phyloP scores from a whole-genome alignment of 2,113 vertebrate species.

The Brachyhypopomus occidentalis region DNA sequence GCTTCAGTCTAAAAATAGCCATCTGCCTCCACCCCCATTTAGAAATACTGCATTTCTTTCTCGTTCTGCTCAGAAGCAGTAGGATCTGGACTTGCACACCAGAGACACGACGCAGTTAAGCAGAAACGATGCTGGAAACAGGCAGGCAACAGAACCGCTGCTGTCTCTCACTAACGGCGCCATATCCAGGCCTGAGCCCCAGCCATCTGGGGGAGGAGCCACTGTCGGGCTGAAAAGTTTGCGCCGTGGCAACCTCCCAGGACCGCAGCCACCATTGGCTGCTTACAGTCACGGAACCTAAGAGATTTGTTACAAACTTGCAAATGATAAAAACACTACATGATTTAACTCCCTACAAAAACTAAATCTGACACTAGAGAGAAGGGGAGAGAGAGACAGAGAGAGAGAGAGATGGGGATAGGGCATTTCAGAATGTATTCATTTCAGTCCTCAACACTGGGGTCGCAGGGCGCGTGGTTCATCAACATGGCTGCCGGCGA shows the following conservation, averaged over 20 bases:
- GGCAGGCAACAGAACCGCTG: neutral
- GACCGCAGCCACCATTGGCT: too few relatives aligned
- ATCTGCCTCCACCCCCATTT: neutral
- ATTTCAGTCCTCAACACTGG: neutral
- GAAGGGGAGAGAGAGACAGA: neutral
- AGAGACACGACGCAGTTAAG: neutral
- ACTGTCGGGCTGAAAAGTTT: neutral
- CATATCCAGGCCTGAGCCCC: neutral
- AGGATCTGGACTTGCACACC: conserved; percentile 4
- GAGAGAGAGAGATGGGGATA: too few relatives aligned
- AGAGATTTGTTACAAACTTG: neutral
- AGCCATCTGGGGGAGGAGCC: neutral
- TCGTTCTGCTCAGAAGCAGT: neutral
- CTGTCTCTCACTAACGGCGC: neutral
- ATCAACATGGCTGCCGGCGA: neutral
- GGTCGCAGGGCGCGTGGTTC: neutral
- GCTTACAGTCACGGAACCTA: too few relatives aligned
- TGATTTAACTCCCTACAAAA: neutral
- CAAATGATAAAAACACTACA: neutral
- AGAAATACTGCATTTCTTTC: neutral
- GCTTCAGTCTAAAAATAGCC: conserved; percentile 34
- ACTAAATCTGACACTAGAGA: neutral
- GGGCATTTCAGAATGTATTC: neutral
- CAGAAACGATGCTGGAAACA: neutral
- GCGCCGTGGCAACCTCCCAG: too few relatives aligned